A percentile compares a stretch with the other conserved stretches of the same genome.
These are phyloP conservation scores for Ctena decussata DNA, from an alignment of 2,888 invertebrate genomes.

Conservation along the genomic window DNA sequence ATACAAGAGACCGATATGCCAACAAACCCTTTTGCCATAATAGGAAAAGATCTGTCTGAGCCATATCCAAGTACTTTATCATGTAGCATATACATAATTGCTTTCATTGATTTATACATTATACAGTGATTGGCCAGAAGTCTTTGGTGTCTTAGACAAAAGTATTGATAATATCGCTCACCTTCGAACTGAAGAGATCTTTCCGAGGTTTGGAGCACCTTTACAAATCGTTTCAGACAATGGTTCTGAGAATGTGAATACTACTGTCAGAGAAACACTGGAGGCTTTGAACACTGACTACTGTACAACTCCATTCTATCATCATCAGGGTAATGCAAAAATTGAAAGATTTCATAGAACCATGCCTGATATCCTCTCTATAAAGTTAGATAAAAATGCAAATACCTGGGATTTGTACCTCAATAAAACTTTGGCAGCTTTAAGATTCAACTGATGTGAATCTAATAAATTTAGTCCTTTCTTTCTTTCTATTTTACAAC, in stretches of 20 bases:
- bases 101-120: conserved; percentile 29
- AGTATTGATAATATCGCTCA: too few species aligned
- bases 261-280: conserved; percentile 1
- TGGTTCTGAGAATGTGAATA: conserved; percentile 30
- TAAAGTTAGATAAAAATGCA: neutral
- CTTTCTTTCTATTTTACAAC: conserved; percentile 35
- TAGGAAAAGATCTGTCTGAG: too few species aligned
- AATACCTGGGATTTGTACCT: conserved; percentile 32
- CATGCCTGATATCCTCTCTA: neutral
- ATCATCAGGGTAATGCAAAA: conserved; percentile 15
- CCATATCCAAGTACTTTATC: conserved; percentile 42
- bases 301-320: conserved; percentile 36
- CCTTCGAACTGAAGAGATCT: too few species aligned
- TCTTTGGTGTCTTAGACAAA: too few species aligned
- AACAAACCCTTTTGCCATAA: too few species aligned
- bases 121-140: too few species aligned
- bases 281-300: conserved; percentile 34
- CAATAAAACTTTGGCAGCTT: conserved; percentile 38
- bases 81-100: conserved; percentile 33
- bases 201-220: conserved; percentile 1
- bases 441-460: conserved; percentile 28
- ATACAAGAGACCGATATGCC: too few species aligned
- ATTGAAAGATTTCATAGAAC: conserved; percentile 11
- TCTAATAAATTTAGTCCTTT: conserved; percentile 16
- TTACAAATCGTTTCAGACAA: conserved; percentile 39